phyloP scores from a whole-genome alignment of 1,140 invertebrate species.

The Stegodyphus mimosarum region DNA sequence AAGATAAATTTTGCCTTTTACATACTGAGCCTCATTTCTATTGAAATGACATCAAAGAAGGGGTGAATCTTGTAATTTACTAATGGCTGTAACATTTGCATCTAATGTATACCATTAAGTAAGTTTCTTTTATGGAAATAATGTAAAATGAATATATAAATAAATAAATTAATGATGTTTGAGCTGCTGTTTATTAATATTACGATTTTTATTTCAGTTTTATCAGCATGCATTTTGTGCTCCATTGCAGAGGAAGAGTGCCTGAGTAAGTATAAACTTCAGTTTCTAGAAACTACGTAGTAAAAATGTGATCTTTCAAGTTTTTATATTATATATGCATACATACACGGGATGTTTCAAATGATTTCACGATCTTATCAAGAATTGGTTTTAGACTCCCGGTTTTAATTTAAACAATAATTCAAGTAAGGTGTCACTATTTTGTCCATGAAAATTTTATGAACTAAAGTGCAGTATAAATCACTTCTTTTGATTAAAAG shows the following conservation, averaged over 20 bases:
- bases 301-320: background rate
- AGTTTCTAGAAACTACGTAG: background rate
- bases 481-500: too few relatives aligned
- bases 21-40: too few relatives aligned
- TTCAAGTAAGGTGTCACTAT: background rate
- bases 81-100: too few relatives aligned
- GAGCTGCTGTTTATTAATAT: background rate
- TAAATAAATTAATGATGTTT: too few relatives aligned
- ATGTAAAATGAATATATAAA: too few relatives aligned
- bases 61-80: too few relatives aligned
- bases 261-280: constrained; percentile 57
- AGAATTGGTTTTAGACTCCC: background rate
- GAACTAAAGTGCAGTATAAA: too few relatives aligned
- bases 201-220: constrained; percentile 22
- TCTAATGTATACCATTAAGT: too few relatives aligned
- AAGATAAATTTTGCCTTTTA: too few relatives aligned
- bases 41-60: too few relatives aligned
- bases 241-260: constrained; percentile 61
- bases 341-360: background rate
- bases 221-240: constrained; percentile 13
- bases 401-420: background rate
- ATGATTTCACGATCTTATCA: background rate
- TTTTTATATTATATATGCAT: background rate
- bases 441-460: background rate
- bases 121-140: too few relatives aligned